phyloP scores from a whole-genome alignment of 2,113 vertebrate genomes.

The Heterotis niloticus region DNA sequence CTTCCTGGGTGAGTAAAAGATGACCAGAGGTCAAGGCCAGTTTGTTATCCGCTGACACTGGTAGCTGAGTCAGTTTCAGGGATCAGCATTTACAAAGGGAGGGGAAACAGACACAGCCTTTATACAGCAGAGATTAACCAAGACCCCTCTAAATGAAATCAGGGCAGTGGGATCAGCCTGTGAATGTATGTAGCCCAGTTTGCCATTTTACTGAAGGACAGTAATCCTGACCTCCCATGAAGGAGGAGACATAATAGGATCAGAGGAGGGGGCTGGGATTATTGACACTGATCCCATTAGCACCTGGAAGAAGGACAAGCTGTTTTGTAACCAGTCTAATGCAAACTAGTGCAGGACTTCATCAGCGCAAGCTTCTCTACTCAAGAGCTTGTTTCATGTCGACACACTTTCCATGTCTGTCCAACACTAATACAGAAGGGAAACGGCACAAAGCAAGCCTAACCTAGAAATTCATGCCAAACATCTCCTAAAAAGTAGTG shows the following conservation, averaged over 20 bases:
- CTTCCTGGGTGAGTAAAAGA: too few relatives aligned
- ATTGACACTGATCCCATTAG: constrained; percentile 11
- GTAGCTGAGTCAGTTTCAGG: too few relatives aligned
- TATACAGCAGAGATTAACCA: background rate
- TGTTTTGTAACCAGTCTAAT: constrained; percentile 14
- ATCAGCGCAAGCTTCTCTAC: too few relatives aligned
- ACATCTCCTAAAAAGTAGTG: background rate
- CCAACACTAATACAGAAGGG: background rate
- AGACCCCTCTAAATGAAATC: background rate
- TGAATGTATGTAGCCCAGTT: background rate
- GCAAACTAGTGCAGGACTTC: background rate
- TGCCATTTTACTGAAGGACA: background rate
- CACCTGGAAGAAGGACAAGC: background rate
- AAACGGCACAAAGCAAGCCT: background rate
- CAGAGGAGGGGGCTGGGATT: constrained; percentile 17
- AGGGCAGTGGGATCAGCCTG: background rate
- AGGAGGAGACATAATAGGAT: constrained; percentile 40
- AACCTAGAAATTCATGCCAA: background rate
- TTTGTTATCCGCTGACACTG: too few relatives aligned
- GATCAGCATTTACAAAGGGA: too few relatives aligned
- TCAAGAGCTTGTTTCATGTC: background rate
- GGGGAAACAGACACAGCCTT: too few relatives aligned
- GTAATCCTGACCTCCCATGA: constrained; percentile 31
- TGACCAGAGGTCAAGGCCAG: too few relatives aligned
- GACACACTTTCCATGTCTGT: background rate